Percentiles rank a stretch among this genome's conserved stretches.
phyloP scores from a whole-genome alignment of 1,140 invertebrate genomes.

The Pseudomyrmex concolor region DNA sequence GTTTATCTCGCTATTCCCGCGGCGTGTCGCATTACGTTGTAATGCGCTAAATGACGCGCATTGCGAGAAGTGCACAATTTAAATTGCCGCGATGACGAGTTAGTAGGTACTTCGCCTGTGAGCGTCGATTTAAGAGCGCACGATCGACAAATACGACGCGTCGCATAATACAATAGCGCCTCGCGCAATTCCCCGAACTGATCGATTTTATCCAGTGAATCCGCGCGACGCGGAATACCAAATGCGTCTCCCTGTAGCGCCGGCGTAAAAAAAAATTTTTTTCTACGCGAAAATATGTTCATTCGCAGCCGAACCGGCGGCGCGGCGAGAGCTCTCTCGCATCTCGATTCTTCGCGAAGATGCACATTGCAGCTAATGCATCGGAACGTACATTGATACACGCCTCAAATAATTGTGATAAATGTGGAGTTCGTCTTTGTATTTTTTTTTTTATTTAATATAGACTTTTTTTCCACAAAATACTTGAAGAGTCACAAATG shows the following conservation, averaged over 20 bases:
- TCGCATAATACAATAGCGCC: background rate
- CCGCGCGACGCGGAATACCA: background rate
- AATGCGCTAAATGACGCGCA: conserved; percentile 42
- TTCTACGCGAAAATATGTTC: background rate
- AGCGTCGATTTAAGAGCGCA: background rate
- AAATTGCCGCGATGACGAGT: conserved; percentile 12
- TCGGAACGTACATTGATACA: background rate
- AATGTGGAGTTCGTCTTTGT: background rate
- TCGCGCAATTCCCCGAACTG: background rate
- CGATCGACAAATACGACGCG: background rate
- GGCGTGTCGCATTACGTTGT: background rate
- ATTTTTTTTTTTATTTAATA: background rate
- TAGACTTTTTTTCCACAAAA: background rate
- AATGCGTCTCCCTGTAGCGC: background rate
- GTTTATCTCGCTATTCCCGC: background rate
- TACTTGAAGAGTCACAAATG: too few relatives aligned
- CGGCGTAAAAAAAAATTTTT: conserved; percentile 1
- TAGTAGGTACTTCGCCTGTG: background rate
- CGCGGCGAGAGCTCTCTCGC: background rate
- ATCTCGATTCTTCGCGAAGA: conserved; percentile 4
- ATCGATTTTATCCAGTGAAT: conserved; percentile 44
- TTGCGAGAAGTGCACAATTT: conserved; percentile 11
- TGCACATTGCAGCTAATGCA: conserved; percentile 30
- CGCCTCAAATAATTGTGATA: conserved; percentile 2
- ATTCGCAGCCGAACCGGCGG: background rate